Base-by-base conservation (phyloP, 2,113 vertebrate species). In the Podarcis cretensis region DNA sequence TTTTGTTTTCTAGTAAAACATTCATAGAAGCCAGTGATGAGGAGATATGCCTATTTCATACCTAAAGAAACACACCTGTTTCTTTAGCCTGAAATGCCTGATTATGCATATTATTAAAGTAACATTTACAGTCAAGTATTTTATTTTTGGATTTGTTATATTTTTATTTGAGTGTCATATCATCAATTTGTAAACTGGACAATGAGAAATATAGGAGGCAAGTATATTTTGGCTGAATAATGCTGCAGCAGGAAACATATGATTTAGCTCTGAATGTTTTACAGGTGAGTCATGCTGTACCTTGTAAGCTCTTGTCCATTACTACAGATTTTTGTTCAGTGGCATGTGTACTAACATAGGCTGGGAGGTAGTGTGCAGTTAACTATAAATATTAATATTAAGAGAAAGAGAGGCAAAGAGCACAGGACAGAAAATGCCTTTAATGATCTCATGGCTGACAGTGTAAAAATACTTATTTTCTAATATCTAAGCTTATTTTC, bases 221-320 rank as follows among this genome's bases (percentile, higher is more conserved):
- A 94, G 90, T 93, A 91, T 95, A 87, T 65, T 78, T 91, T 90
- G 89, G 85, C 89, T 93, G 87, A 91, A 87, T 95, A 96, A 83
- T 92, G 91, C 95, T 95, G 94, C 80, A 92, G 94, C 90, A 86
- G 95, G 96, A 96, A 96, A 93, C 96, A 86, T 95, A 95, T 93
- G 93, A 93, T 96, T 95, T 90, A 89, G 94, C 94, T 95, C 48
- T 92, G 95, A 93, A 96, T 96, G 91, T 92, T 94, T 97, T 88
- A 89, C 95, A 97, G 96, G 96, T 97, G 97, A 97, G 95, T 97
- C 97, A 97, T 92, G 79, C 54, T 78, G 69, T 85, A 88, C 21
- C 4, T 65, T 81, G 87, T 94, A 25, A 63, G 91, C 92, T 92
- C 93, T 92, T 93, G 85, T 92, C 95, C 95, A 93, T 90, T 91